Conservation (phyloP, 2,888 invertebrate genomes). For the Hypolimnas misippus region DNA sequence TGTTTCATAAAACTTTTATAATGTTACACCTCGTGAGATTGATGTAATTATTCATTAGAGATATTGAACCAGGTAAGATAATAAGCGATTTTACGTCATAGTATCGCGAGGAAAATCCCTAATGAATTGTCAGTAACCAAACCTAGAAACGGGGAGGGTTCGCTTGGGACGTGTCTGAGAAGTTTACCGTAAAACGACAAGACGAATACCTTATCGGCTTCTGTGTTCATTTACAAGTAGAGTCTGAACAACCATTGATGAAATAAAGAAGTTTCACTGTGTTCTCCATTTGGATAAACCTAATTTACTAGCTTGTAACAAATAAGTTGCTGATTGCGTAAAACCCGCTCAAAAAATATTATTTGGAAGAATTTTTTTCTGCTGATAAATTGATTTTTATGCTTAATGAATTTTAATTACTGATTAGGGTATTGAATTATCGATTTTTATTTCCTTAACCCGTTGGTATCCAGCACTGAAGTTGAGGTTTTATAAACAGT, state of each 20-base stretch:
- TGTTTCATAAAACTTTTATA: constrained; percentile 2
- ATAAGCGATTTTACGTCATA: constrained; percentile 41
- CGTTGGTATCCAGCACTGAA: too few relatives aligned
- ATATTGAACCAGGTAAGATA: background rate
- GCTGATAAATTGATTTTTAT: background rate
- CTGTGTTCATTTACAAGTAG: constrained; percentile 28
- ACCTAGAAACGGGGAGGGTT: constrained; percentile 43
- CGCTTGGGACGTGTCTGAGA: constrained; percentile 60
- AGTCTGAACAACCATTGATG: constrained; percentile 17
- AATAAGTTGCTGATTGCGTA: background rate
- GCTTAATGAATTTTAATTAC: too few relatives aligned
- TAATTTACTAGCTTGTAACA: background rate
- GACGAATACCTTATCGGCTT: constrained; percentile 48
- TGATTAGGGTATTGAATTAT: too few relatives aligned
- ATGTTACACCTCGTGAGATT: background rate
- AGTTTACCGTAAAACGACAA: constrained; percentile 58
- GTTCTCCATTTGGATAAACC: background rate
- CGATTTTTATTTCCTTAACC: too few relatives aligned
- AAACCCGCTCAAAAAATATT: too few relatives aligned
- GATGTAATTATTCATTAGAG: background rate
- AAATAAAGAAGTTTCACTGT: constrained; percentile 51
- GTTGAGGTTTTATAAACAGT: too few relatives aligned
- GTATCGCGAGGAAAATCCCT: constrained; percentile 43
- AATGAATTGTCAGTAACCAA: constrained; percentile 55
- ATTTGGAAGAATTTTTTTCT: background rate